Base-by-base conservation (phyloP, 2,113 vertebrate genomes). In the Triplophysa dalaica region DNA sequence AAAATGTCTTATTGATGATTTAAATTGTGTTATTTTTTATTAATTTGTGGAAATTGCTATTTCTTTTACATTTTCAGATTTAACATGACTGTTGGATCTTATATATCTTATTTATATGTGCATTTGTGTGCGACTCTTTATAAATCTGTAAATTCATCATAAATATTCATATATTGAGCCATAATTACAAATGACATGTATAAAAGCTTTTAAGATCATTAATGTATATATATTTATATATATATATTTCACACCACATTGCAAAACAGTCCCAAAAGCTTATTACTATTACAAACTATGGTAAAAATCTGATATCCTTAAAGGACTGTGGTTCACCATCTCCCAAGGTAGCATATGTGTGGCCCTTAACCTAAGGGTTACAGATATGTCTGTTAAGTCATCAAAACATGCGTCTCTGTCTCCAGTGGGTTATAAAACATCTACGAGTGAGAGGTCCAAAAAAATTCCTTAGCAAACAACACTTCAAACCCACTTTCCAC, bases 361-460 rank as follows among this genome's bases (percentile, higher is more conserved):
- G 56, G 61, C 56, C 63, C 24, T 22, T 24, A 56, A 63, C 70
- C 41, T 26, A 11, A 72, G 19, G 54, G 33, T 74, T 21, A 60
- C 54, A 74, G 61, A 74, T 60, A 74, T 43, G 33, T 60, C 70
- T 17, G 70, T 62, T n/a, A 63, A 60, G 19, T 48, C 73, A 75
- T 63, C 41, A 48, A 75, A 75, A 41, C 50, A 43, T 70, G 58
- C 52, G n/a, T 75, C 45, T 58, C 45, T 76, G 58, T 80, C 65
- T 58, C 75, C 48, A 56, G 68, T 62, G 78, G 70, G 41, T 62
- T 60, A 80, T 77, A 73, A 77, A 83, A 62, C 61, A 26, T 61
- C 10, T 65, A 54, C 48, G 24, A 72, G 33, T 21, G 19, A 74
- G 50, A 52, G n/a, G 50, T 41, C 33, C 48, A 70, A 10, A 70